phyloP scores from a whole-genome alignment of 2,797 vertebrate genomes.

The Spheniscus humboldti region DNA sequence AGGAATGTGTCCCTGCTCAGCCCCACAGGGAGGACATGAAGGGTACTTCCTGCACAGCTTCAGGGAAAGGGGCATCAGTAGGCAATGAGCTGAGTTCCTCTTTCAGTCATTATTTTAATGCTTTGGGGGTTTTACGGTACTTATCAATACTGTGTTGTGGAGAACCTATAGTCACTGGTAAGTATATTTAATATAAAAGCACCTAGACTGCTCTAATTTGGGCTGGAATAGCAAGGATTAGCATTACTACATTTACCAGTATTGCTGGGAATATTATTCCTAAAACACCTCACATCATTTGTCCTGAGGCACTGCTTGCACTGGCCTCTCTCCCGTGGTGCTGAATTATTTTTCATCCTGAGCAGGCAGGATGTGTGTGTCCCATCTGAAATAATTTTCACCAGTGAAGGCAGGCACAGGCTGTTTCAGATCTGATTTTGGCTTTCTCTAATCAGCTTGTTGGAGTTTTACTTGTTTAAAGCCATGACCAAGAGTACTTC shows the following conservation, averaged over 20 bases:
- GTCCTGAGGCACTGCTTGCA: accelerated
- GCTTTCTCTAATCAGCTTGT: not conserved
- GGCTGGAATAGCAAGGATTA: not conserved
- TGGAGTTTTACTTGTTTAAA: not conserved
- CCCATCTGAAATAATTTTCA: not conserved
- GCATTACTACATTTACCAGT: not conserved
- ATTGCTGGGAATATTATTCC: not conserved
- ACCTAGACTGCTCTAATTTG: not conserved
- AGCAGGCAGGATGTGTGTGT: accelerated
- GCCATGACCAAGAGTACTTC: not conserved
- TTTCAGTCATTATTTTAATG: not conserved
- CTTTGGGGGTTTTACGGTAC: not conserved
- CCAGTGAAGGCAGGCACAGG: accelerated
- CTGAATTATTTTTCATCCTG: accelerated
- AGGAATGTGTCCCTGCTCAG: not conserved
- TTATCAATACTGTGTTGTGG: not conserved
- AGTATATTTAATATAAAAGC: not conserved
- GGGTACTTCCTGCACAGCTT: not conserved
- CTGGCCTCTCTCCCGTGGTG: not conserved
- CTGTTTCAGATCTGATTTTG: not conserved
- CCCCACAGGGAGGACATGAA: accelerated
- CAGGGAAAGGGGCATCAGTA: accelerated
- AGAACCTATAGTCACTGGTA: not conserved
- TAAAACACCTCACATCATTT: too few relatives aligned
- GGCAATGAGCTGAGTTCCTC: not conserved